Evolutionary conservation across 2,797 vertebrate species (phyloP).

Genomic region (Phaenicophaeus curvirostris): DNA sequence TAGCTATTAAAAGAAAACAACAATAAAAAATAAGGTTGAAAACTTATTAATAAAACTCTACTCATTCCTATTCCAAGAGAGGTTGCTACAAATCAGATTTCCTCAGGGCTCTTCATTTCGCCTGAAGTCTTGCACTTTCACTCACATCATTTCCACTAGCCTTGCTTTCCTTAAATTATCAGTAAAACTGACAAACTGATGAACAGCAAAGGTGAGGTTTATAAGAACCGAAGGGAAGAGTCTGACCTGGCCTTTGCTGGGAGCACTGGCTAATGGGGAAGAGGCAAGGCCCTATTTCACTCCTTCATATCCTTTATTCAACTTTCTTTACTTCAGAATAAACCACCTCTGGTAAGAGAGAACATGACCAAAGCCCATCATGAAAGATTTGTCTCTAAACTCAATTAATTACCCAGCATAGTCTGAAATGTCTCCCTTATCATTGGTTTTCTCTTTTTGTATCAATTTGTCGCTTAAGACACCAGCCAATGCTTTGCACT

Average conservation of each 20-base stretch:
- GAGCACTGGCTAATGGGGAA: not conserved
- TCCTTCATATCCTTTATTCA: not conserved
- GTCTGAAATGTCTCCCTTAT: not conserved
- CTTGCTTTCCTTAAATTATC: not conserved
- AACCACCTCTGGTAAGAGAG: not conserved
- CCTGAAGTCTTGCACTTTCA: not conserved
- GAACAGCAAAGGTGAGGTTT: not conserved
- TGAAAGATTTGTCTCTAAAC: not conserved
- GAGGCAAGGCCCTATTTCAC: not conserved
- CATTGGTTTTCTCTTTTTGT: not conserved
- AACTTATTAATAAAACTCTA: rapidly evolving
- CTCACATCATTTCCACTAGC: not conserved
- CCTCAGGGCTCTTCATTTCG: not conserved
- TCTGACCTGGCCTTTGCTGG: not conserved
- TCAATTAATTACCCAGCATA: not conserved
- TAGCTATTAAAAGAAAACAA: too few species aligned
- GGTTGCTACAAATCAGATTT: not conserved
- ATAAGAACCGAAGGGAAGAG: rapidly evolving
- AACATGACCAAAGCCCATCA: not conserved
- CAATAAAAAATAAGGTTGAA: not conserved
- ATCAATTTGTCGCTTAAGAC: not conserved
- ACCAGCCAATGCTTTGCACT: not conserved
- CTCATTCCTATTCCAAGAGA: not conserved
- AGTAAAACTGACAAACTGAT: not conserved
- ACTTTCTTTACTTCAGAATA: not conserved